These are phyloP conservation scores for Campodea augens DNA, from an alignment of 1,140 invertebrate species.

Conservation along the genomic window DNA sequence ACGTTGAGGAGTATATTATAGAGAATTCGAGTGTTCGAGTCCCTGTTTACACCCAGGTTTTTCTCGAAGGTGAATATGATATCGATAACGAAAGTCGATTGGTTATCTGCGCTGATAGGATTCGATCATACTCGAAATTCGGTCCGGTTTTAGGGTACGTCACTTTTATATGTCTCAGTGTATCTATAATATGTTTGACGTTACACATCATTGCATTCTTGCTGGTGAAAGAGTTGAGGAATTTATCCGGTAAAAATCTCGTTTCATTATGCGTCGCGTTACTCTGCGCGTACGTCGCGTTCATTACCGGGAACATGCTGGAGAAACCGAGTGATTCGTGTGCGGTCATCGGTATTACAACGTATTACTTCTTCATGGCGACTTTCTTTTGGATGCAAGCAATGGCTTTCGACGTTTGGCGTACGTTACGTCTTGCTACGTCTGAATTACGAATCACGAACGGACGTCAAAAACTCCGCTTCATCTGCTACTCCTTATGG, in stretches of 20 bases:
- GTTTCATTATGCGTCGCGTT: slow-evolving; percentile 28
- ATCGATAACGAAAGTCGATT: slow-evolving; percentile 6
- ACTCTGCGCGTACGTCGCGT: slow-evolving; percentile 26
- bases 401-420: slow-evolving; percentile 36
- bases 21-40: neutral
- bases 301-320: slow-evolving; percentile 25
- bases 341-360: neutral
- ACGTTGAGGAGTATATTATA: slow-evolving; percentile 22
- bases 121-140: slow-evolving; percentile 23
- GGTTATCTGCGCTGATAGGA: slow-evolving; percentile 11
- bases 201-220: slow-evolving; percentile 27
- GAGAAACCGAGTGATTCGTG: slow-evolving; percentile 9
- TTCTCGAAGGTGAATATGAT: neutral
- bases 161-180: slow-evolving; percentile 24
- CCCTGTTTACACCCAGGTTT: slow-evolving; percentile 1
- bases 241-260: slow-evolving; percentile 32
- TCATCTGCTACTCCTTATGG: slow-evolving; percentile 31
- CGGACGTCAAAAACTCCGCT: slow-evolving; percentile 23
- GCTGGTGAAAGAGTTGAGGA: slow-evolving; percentile 27
- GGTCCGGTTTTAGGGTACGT: slow-evolving; percentile 25
- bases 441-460: slow-evolving; percentile 26
- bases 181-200: slow-evolving; percentile 28
- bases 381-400: slow-evolving; percentile 40
- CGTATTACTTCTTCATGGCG: slow-evolving; percentile 25
- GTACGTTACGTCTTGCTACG: slow-evolving; percentile 30